Evolutionary conservation across 2,797 vertebrate species (phyloP).

Genomic region (Typhlichthys eigenmanni): DNA sequence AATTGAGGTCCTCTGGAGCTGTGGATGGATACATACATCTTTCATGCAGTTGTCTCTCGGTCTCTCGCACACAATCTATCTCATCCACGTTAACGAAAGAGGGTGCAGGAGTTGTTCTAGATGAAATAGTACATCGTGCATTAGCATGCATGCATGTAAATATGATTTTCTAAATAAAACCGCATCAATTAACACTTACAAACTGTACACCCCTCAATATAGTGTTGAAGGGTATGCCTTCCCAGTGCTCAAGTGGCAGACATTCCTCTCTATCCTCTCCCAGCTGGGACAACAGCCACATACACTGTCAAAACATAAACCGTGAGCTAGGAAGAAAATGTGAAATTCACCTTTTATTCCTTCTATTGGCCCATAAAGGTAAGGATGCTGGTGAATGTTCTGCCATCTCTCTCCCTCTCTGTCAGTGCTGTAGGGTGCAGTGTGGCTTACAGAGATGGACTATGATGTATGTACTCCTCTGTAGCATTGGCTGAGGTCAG

Average conservation of each 20-base stretch:
- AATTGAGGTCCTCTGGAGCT: slow-evolving; percentile 75
- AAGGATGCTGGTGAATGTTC: slow-evolving; percentile 35
- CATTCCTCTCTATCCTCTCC: too few species aligned
- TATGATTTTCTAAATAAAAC: too few species aligned
- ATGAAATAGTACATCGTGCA: slow-evolving; percentile 45
- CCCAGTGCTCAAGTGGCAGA: too few species aligned
- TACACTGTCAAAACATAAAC: too few species aligned
- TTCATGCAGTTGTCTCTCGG: slow-evolving; percentile 66
- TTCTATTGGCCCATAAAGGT: slow-evolving; percentile 37
- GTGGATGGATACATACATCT: slow-evolving; percentile 72
- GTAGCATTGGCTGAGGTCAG: slow-evolving; percentile 79
- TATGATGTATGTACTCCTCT: slow-evolving; percentile 79
- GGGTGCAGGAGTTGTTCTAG: slow-evolving; percentile 51
- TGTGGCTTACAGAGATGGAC: slow-evolving; percentile 70
- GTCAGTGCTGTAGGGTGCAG: slow-evolving; percentile 56
- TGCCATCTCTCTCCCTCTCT: slow-evolving; percentile 46
- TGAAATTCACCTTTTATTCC: slow-evolving; percentile 26
- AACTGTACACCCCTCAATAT: too few species aligned
- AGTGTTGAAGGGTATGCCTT: too few species aligned
- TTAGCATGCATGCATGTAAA: too few species aligned
- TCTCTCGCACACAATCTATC: slow-evolving; percentile 69
- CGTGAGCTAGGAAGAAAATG: too few species aligned
- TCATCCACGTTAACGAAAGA: slow-evolving; percentile 59
- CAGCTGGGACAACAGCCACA: too few species aligned
- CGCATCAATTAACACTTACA: slow-evolving; percentile 53